Conservation (phyloP, 2,888 invertebrate species). For the Myopa testacea region DNA sequence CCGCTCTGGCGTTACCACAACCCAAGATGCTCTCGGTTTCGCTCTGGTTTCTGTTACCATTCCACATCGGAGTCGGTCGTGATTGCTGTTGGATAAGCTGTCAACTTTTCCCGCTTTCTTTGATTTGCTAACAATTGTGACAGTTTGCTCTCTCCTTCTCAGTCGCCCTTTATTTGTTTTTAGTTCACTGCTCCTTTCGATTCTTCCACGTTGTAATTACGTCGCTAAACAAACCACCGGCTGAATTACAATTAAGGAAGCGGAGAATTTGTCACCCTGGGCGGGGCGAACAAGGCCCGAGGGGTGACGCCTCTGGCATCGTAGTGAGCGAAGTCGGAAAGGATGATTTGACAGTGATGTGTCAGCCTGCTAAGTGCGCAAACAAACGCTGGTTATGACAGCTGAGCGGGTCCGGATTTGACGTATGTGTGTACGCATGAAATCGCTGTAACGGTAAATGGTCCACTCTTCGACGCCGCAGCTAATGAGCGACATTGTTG, state of each 20-base stretch:
- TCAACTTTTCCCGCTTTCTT: conserved; percentile 55
- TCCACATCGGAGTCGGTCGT: conserved; percentile 46
- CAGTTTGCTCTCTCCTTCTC: conserved; percentile 45
- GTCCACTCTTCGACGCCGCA: neutral
- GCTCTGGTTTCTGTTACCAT: conserved; percentile 14
- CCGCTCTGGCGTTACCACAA: neutral
- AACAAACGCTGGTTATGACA: conserved; percentile 52
- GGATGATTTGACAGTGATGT: conserved; percentile 65
- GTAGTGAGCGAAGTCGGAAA: conserved; percentile 21
- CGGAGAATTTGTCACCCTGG: conserved; percentile 30
- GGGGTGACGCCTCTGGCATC: conserved; percentile 9
- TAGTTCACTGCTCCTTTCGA: neutral
- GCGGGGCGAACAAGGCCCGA: neutral
- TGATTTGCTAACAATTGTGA: conserved; percentile 58
- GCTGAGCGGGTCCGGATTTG: conserved; percentile 24
- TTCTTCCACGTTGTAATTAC: conserved; percentile 40
- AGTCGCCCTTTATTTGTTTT: neutral
- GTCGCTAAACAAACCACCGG: conserved; percentile 27
- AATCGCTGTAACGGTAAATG: neutral
- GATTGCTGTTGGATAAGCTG: conserved; percentile 63
- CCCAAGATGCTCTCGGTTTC: neutral
- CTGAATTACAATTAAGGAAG: conserved; percentile 19
- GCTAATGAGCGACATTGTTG: conserved; percentile 53
- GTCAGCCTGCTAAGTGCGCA: conserved; percentile 63
- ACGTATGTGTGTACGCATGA: conserved; percentile 2